These are phyloP conservation scores for Caenorhabditis uteleia DNA, from an alignment of 2,888 invertebrate genomes.

Conservation along the genomic window DNA sequence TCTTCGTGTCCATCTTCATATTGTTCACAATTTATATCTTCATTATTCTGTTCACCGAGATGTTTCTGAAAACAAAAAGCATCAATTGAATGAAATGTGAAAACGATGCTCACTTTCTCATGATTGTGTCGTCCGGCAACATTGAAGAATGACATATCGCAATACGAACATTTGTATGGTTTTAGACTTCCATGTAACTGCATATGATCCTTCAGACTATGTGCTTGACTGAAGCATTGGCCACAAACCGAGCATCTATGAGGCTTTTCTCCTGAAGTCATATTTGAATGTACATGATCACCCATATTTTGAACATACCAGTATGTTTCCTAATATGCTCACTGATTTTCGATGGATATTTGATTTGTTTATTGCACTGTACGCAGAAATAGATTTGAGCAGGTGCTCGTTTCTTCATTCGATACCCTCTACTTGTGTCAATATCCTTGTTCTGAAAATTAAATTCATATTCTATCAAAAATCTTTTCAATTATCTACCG, in stretches of 20 bases:
- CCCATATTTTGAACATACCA: constrained; percentile 9
- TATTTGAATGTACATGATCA: background rate
- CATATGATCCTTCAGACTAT: constrained; percentile 51
- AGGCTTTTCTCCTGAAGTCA: constrained; percentile 32
- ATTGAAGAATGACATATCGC: constrained; percentile 34
- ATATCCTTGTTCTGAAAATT: background rate
- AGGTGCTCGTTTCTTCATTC: constrained; percentile 36
- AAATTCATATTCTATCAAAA: no score
- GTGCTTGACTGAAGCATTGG: constrained; percentile 49
- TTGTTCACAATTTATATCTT: background rate
- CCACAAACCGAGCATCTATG: constrained; percentile 38
- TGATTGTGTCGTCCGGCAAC: constrained; percentile 23
- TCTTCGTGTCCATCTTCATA: background rate
- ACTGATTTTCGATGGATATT: constrained; percentile 53
- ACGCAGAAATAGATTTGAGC: constrained; percentile 43
- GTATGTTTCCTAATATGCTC: constrained; percentile 56
- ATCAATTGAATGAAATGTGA: no score
- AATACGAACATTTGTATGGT: constrained; percentile 55
- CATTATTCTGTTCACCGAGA: background rate
- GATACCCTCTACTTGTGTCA: constrained; percentile 15
- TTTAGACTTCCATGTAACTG: constrained; percentile 39
- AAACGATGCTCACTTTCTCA: constrained; percentile 35
- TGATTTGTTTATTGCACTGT: constrained; percentile 48
- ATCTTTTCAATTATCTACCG: no score
- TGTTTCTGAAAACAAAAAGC: background rate